These are phyloP conservation scores for Steatocranus sp. DNA, from an alignment of 2,797 vertebrate genomes.

Conservation along the genomic window DNA sequence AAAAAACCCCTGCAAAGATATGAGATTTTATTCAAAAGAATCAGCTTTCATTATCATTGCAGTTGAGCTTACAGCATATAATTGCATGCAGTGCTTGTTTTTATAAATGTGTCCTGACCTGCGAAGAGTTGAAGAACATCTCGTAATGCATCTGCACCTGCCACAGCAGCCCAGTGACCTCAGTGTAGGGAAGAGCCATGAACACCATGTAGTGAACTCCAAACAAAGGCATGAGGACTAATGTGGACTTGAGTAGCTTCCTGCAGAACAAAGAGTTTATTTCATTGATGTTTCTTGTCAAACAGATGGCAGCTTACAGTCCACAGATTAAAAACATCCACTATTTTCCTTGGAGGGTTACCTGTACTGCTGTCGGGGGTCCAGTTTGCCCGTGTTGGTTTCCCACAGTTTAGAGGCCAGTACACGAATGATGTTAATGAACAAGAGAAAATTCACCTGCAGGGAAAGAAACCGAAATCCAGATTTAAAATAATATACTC, in stretches of 20 bases:
- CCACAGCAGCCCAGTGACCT: conserved; percentile 80
- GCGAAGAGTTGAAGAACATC: conserved; percentile 87
- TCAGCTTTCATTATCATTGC: not conserved
- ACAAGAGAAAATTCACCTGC: conserved; percentile 85
- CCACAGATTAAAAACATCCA: not conserved
- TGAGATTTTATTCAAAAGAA: not conserved
- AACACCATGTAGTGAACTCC: conserved; percentile 88
- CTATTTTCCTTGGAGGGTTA: conserved; percentile 1
- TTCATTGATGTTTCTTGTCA: not conserved
- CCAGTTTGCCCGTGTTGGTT: conserved; percentile 83
- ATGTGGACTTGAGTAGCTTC: conserved; percentile 82
- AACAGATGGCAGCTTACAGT: not conserved
- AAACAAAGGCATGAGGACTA: conserved; percentile 85
- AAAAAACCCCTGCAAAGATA: conserved; percentile 77
- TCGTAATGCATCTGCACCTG: conserved; percentile 89
- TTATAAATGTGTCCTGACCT: conserved; percentile 61
- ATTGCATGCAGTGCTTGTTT: not conserved
- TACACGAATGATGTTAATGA: conserved; percentile 82
- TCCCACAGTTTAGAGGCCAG: conserved; percentile 85
- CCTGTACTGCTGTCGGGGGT: conserved; percentile 84
- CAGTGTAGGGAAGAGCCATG: conserved; percentile 84
- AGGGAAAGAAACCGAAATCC: not conserved
- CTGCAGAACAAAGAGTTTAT: conserved; percentile 44
- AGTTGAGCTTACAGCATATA: not conserved
- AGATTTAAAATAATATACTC: not conserved